Evolutionary conservation across 2,113 vertebrate genomes (phyloP), one percentile per base, ranked within the genome.

Genomic region (Elgaria multicarinata): DNA sequence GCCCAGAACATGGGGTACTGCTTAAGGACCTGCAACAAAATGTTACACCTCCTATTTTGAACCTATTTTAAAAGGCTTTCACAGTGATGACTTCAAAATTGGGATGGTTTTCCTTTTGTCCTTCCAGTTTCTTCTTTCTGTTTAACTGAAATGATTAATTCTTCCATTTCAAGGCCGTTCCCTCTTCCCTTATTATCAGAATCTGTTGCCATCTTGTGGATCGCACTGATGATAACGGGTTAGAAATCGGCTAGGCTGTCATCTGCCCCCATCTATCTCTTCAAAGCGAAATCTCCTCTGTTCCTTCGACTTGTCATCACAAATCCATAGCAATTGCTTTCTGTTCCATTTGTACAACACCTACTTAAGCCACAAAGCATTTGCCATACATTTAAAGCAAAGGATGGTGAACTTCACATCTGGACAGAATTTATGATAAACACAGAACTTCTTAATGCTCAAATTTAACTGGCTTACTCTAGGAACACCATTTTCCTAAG

Each of bases 381-480:
- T 53, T 78, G 72, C 33, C n/a, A 36, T 69, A 77, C 62, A 44
- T 87, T 86, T 67, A 36, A 44, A 83, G 31, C 62, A 87, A 83
- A 10, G 36, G 28, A 71, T 71, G 18, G 66, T 67, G 46, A 58
- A 83, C 71, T 58, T 90, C 62, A 69, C 79, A 87, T 87, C 86
- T 84, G 58, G 72, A 85, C 72, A 69, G 14, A 42, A 36, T 75
- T 69, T 90, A 69, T 20, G 72, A 26, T 87, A 69, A 83, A 90
- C 36, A n/a, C 50, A 77, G 72, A 76, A 31, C 58, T 87, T 82
- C 69, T 82, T 50, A 36, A 16, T 55, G 79, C 36, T 76, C 26
- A 53, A n/a, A 66, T 83, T 76, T 77, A 42, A 22, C 71, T 28
- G 55, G 44, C 36, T 58, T 55, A 76, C 36, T 55, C 20, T 6